A percentile compares a stretch with the other conserved stretches of the same genome.
Evolutionary conservation across 2,888 invertebrate genomes (phyloP).

Genomic region (Ceraclea dissimilis): DNA sequence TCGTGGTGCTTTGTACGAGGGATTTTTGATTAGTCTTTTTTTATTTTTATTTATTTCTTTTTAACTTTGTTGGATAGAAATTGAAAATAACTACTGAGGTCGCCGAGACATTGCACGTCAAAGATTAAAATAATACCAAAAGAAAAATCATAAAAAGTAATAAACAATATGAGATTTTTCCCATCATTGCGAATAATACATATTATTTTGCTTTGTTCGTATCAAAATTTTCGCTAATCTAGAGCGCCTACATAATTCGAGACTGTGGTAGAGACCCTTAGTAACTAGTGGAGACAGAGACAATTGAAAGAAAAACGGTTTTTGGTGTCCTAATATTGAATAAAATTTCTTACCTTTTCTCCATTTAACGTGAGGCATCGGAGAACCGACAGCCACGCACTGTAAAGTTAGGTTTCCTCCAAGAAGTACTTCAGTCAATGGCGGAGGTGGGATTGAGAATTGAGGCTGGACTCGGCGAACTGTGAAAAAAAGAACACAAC

Average conservation of each 20-base stretch:
- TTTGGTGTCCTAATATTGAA: too few species aligned
- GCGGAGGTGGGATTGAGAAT: constrained; percentile 87
- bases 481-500: constrained; percentile 35
- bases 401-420: constrained; percentile 88
- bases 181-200: too few species aligned
- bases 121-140: too few species aligned
- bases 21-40: not conserved
- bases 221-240: too few species aligned
- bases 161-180: too few species aligned
- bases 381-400: constrained; percentile 95
- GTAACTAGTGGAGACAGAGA: too few species aligned
- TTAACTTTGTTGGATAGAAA: not conserved
- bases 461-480: constrained; percentile 92
- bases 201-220: too few species aligned
- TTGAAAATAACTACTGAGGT: not conserved
- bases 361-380: constrained; percentile 97
- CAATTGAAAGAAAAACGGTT: too few species aligned
- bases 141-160: too few species aligned
- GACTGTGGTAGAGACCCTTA: too few species aligned
- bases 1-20: not conserved
- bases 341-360: constrained; percentile 62
- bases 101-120: not conserved
- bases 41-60: not conserved
- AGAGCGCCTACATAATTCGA: too few species aligned
- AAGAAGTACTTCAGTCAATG: constrained; percentile 81